Percentiles rank a stretch among this genome's conserved stretches.
phyloP scores from a whole-genome alignment of 1,140 invertebrate species.

The Carcinoscorpius rotundicauda region DNA sequence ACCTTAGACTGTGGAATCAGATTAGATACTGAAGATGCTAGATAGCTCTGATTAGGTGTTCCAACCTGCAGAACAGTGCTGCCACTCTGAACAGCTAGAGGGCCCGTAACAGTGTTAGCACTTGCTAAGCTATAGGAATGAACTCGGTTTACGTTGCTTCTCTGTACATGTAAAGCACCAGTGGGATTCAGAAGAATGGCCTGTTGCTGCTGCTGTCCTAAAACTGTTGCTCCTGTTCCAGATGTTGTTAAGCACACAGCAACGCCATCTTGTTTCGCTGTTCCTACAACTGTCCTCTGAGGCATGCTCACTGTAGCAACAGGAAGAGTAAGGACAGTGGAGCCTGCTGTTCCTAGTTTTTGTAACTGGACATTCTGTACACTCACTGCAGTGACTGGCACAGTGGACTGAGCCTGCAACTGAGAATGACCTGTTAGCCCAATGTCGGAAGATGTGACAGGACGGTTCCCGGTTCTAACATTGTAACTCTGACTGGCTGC shows the following conservation, averaged over 20 bases:
- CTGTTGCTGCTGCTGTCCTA: too few species aligned
- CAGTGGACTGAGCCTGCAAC: background rate
- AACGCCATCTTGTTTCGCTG: background rate
- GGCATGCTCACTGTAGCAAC: background rate
- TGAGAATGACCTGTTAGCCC: background rate
- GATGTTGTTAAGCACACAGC: background rate
- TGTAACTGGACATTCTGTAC: background rate
- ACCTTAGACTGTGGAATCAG: too few species aligned
- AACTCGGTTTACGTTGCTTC: conserved; percentile 16
- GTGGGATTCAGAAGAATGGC: background rate
- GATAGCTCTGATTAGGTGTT: too few species aligned
- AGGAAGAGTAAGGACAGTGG: conserved; percentile 3
- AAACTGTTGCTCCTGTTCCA: too few species aligned
- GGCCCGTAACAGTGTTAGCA: too few species aligned
- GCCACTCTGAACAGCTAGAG: too few species aligned
- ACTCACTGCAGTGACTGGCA: background rate
- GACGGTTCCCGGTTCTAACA: background rate
- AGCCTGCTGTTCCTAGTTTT: background rate
- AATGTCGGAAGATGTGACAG: background rate
- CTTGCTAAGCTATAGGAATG: conserved; percentile 16
- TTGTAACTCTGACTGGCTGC: background rate
- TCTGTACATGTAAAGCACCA: conserved; percentile 4
- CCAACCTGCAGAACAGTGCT: too few species aligned
- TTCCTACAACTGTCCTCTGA: background rate
- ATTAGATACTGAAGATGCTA: too few species aligned